Evolutionary conservation across 2,797 vertebrate genomes (phyloP).

Genomic region (Poeciliopsis presidionis): DNA sequence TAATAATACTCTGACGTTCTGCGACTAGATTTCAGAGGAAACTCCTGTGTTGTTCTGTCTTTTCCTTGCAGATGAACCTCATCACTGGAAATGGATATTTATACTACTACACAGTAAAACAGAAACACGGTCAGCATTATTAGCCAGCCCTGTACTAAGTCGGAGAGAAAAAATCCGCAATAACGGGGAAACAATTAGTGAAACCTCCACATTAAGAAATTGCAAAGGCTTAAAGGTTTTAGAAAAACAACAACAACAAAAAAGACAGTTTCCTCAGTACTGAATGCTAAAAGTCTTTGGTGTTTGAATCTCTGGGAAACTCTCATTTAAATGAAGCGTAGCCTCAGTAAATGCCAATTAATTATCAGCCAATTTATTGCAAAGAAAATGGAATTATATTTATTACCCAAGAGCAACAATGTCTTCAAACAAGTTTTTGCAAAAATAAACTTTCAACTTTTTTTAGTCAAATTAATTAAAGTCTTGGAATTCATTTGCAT

Average conservation of each 20-base stretch:
- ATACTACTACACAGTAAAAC: neutral
- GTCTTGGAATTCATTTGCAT: neutral
- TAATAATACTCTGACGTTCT: conserved; percentile 21
- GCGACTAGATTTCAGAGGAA: conserved; percentile 23
- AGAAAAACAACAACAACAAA: neutral
- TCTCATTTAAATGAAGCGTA: neutral
- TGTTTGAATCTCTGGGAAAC: conserved; percentile 13
- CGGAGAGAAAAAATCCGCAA: neutral
- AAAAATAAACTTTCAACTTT: neutral
- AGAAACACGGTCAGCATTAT: neutral
- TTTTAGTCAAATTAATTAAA: neutral
- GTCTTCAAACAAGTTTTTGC: neutral
- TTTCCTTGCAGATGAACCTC: neutral
- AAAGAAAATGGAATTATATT: conserved; percentile 6
- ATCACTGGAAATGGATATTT: conserved; percentile 11
- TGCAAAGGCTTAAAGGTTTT: conserved; percentile 16
- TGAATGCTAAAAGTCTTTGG: conserved; percentile 2
- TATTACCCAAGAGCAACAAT: conserved; percentile 12
- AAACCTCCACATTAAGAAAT: conserved; percentile 32
- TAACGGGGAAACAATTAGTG: conserved; percentile 24
- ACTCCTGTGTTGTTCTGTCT: neutral
- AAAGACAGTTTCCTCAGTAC: neutral
- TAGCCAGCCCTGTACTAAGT: neutral
- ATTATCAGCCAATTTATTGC: conserved; percentile 6
- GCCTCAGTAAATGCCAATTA: conserved; percentile 4